These are phyloP conservation scores for Addax nasomaculatus DNA, from an alignment of 2,113 vertebrate genomes.

Conservation along the genomic window DNA sequence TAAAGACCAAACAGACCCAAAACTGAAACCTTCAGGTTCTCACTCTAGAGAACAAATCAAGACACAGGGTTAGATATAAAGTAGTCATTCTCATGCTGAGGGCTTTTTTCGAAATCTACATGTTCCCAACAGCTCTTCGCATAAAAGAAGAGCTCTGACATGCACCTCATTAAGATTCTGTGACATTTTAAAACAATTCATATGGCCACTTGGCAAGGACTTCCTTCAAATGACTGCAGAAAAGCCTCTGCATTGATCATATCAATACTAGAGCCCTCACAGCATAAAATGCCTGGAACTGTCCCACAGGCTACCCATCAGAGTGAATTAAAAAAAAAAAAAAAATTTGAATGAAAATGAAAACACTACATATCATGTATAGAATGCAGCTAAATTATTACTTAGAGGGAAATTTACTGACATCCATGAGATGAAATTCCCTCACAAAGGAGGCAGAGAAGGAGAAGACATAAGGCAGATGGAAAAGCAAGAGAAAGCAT, in stretches of 20 bases:
- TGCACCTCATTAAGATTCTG: not conserved
- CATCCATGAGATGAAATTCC: not conserved
- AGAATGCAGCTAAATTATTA: not conserved
- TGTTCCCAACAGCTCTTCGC: not conserved
- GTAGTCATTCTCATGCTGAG: not conserved
- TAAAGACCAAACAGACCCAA: not conserved
- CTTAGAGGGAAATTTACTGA: not conserved
- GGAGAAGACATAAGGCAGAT: not conserved
- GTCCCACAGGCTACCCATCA: not conserved
- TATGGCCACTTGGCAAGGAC: not conserved
- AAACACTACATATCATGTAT: not conserved
- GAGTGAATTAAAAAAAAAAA: not conserved
- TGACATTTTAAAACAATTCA: not conserved
- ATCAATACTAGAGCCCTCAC: not conserved
- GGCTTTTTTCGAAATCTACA: not conserved
- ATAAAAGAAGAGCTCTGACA: not conserved
- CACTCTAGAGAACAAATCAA: not conserved
- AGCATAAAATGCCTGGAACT: not conserved
- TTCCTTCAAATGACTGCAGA: not conserved
- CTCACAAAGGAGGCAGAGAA: not conserved
- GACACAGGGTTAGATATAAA: not conserved
- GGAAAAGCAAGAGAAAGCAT: not conserved
- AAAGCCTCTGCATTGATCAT: not conserved
- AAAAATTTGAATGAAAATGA: not conserved
- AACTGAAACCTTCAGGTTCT: not conserved